These are phyloP conservation scores for Panurus biarmicus DNA, from an alignment of 2,113 vertebrate species.

Conservation along the genomic window DNA sequence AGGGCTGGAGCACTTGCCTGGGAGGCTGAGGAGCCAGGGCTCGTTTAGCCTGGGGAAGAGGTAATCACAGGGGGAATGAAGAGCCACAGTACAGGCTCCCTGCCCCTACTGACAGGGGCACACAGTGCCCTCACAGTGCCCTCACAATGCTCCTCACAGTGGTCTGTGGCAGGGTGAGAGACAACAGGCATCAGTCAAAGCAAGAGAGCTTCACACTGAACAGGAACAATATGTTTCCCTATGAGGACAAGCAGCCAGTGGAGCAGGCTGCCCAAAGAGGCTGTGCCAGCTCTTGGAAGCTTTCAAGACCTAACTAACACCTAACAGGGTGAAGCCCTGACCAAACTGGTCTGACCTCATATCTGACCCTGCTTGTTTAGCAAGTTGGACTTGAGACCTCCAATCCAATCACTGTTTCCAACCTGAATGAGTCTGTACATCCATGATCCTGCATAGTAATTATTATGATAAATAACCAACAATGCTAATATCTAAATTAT, in stretches of 20 bases:
- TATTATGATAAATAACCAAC: neutral
- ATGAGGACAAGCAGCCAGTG: neutral
- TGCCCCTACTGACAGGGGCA: too few species aligned
- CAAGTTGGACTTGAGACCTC: neutral
- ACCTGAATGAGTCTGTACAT: neutral
- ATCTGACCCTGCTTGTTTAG: neutral
- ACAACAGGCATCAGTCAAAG: neutral
- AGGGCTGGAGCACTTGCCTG: neutral
- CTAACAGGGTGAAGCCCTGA: neutral
- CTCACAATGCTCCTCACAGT: neutral
- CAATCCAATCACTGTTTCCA: neutral
- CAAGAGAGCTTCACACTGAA: neutral
- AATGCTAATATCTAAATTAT: neutral
- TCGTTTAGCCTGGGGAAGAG: neutral
- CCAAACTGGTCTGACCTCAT: neutral
- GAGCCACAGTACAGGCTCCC: too few species aligned
- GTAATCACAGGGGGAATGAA: neutral
- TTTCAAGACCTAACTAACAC: neutral
- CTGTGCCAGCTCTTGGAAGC: neutral
- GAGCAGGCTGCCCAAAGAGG: neutral
- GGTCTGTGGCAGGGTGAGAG: rapidly evolving
- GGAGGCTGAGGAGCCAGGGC: neutral
- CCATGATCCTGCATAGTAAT: neutral
- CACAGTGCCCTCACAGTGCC: too few species aligned
- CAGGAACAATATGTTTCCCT: neutral